These are phyloP conservation scores for Sebastes jordani DNA, from an alignment of 2,797 vertebrate genomes.

Conservation along the genomic window DNA sequence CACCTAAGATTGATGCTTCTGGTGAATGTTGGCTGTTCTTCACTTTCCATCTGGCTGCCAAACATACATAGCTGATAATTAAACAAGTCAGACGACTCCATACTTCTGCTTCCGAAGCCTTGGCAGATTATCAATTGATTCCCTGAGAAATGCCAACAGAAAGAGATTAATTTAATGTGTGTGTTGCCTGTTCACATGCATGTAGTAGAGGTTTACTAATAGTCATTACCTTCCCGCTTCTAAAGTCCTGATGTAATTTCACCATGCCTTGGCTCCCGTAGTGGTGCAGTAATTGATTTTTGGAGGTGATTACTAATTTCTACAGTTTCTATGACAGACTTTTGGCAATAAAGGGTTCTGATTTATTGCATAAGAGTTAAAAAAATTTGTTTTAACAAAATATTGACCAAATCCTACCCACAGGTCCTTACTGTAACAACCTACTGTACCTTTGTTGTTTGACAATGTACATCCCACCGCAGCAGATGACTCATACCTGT, in stretches of 20 bases:
- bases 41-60: constrained; percentile 27
- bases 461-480: background rate
- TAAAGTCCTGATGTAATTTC: constrained; percentile 31
- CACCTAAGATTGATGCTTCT: constrained; percentile 45
- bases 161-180: background rate
- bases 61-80: constrained; percentile 29
- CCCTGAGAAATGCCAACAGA: constrained; percentile 1
- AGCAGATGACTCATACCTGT: constrained; percentile 51
- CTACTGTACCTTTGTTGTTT: constrained; percentile 6
- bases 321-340: background rate
- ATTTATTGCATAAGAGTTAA: background rate
- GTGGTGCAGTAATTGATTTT: constrained; percentile 22
- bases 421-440: constrained; percentile 10
- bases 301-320: constrained; percentile 21
- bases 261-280: background rate
- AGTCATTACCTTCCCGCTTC: background rate
- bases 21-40: constrained; percentile 19
- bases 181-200: background rate
- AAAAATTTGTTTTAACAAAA: background rate
- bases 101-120: background rate
- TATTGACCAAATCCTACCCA: background rate
- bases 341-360: background rate
- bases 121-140: background rate
- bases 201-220: background rate
- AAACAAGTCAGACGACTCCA: constrained; percentile 13